Evolutionary conservation across 2,797 vertebrate genomes (phyloP).

Genomic region (Scolopax bukidnonensis): DNA sequence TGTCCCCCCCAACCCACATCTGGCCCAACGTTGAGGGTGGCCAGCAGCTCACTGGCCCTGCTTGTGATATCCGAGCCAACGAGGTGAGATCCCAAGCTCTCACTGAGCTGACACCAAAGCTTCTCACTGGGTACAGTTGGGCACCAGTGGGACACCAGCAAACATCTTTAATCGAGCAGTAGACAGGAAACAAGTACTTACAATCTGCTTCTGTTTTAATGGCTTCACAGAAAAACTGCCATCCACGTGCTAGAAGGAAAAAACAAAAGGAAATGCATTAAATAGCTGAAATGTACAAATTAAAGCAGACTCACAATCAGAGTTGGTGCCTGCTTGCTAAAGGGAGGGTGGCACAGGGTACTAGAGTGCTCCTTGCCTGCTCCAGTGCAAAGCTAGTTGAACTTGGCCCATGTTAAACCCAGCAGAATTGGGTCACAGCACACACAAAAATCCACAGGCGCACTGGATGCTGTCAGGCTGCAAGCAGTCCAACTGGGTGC

Average conservation of each 20-base stretch:
- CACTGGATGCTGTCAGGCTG: background rate
- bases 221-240: conserved; percentile 86
- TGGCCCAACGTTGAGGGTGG: background rate
- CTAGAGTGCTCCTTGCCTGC: background rate
- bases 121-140: background rate
- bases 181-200: conserved; percentile 70
- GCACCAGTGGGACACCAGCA: background rate
- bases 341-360: background rate
- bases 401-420: background rate
- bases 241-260: conserved; percentile 76
- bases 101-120: background rate
- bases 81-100: background rate
- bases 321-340: background rate
- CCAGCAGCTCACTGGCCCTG: background rate
- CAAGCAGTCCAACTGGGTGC: background rate
- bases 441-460: background rate
- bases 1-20: background rate
- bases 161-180: background rate
- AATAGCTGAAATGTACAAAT: background rate
- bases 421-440: background rate
- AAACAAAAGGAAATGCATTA: background rate
- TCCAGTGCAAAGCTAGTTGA: background rate
- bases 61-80: background rate
- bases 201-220: conserved; percentile 85
- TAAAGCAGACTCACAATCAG: background rate